Evolutionary conservation across 2,797 vertebrate species (phyloP), one percentile per base, ranked within the genome.

Genomic region (Bovichtus diacanthus): DNA sequence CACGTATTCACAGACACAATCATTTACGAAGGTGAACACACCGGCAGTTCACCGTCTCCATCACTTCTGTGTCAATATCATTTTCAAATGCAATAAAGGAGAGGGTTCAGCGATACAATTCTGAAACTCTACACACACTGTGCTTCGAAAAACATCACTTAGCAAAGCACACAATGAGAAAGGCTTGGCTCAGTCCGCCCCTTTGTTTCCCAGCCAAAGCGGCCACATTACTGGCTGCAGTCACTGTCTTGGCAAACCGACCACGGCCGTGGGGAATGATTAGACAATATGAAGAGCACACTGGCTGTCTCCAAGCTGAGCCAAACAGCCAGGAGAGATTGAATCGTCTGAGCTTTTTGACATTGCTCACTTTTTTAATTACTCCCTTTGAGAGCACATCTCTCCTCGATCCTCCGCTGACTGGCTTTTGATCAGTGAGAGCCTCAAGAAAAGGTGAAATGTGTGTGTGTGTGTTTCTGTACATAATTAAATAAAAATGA

Each of bases 341-440:
- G 68, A 83, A 74, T 75, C 19, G 5, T 65, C 68, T 31, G 47
- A 54, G 71, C 65, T 74, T 81, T 89, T 81, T 78, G 55, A 84
- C 85, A 79, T 78, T 75, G 12, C 73, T 88, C 81, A 75, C 73
- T 70, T 79, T 85, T 86, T 88, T 86, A 90, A 92, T 90, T 88
- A 83, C 74, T 87, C 78, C 88, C 84, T 74, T 63, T 60, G 85
- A 85, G 85, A 87, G 53, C 63, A 36, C 72, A 73, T 72, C 80
- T 70, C 74, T 71, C 43, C 34, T 86, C 68, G 64, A 70, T 63
- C 68, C 74, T 85, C 85, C 39, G 38, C 61, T 73, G 63, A 70
- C 68, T 80, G 78, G 63, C 80, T 82, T 86, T 88, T 82, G 86
- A 92, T 85, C 78, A 84, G 63, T 15, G 34, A 70, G 74, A 80